These are phyloP conservation scores for Sebastes oblongus DNA, from an alignment of 2,797 vertebrate genomes.

Conservation along the genomic window DNA sequence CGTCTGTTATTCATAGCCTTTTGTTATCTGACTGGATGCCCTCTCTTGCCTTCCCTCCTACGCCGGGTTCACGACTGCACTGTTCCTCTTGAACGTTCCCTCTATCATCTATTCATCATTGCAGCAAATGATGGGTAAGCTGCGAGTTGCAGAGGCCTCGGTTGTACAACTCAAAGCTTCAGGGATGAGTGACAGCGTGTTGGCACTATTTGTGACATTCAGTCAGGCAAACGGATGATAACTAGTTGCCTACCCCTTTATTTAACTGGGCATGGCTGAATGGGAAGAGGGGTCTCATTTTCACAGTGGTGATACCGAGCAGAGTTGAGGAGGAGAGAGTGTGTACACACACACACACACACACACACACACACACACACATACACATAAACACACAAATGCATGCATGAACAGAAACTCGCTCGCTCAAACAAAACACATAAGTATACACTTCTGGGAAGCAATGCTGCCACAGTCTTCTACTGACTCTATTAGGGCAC, in stretches of 20 bases:
- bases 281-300: slow-evolving; percentile 40
- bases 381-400: background rate
- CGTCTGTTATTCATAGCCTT: slow-evolving; percentile 40
- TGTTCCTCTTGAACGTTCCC: slow-evolving; percentile 21
- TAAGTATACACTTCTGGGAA: background rate
- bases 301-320: slow-evolving; percentile 41
- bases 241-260: slow-evolving; percentile 48
- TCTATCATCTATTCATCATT: slow-evolving; percentile 43
- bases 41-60: slow-evolving; percentile 30
- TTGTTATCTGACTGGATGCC: slow-evolving; percentile 43
- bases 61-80: slow-evolving; percentile 23
- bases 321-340: slow-evolving; percentile 10
- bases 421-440: background rate
- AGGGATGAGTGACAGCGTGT: slow-evolving; percentile 35
- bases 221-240: slow-evolving; percentile 45
- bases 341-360: background rate
- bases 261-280: slow-evolving; percentile 51
- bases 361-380: background rate
- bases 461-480: background rate
- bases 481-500: slow-evolving; percentile 18
- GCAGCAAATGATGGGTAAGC: slow-evolving; percentile 26
- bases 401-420: background rate
- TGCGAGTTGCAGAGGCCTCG: background rate
- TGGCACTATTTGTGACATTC: slow-evolving; percentile 47
- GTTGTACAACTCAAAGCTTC: slow-evolving; percentile 31